Evolutionary conservation across 1,140 invertebrate genomes (phyloP).

Genomic region (Drosophila arizonae): DNA sequence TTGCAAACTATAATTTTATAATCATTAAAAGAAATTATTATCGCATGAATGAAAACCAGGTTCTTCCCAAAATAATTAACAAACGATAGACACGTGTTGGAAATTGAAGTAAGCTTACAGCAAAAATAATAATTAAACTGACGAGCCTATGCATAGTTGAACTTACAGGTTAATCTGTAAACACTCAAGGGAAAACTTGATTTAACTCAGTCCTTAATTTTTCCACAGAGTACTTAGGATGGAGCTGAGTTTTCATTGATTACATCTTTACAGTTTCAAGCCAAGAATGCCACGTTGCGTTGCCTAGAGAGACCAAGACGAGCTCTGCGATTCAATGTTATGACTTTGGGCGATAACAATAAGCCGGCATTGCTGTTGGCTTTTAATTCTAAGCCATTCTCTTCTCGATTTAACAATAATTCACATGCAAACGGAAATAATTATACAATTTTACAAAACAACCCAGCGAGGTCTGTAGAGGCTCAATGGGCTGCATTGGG

Average conservation of each 20-base stretch:
- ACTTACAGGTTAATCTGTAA: too few species aligned
- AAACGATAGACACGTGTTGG: too few species aligned
- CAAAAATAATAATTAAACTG: too few species aligned
- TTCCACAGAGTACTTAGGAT: too few species aligned
- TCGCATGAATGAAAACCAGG: too few species aligned
- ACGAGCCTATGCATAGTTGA: neutral
- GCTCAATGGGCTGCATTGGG: neutral
- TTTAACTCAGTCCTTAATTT: neutral
- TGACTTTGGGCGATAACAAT: slow-evolving; percentile 9
- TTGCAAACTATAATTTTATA: too few species aligned
- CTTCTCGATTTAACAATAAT: slow-evolving; percentile 12
- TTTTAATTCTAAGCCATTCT: slow-evolving; percentile 37
- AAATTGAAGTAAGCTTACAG: too few species aligned
- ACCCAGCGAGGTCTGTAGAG: neutral
- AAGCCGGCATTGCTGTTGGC: slow-evolving; percentile 6
- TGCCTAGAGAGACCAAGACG: slow-evolving; percentile 12
- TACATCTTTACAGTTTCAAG: slow-evolving; percentile 2
- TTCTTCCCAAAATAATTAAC: too few species aligned
- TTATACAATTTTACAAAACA: slow-evolving; percentile 56
- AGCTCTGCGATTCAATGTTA: slow-evolving; percentile 10
- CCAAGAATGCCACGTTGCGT: slow-evolving; percentile 34
- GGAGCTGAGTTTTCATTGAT: neutral
- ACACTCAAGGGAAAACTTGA: neutral
- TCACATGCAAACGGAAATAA: slow-evolving; percentile 73
- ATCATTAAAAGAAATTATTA: too few species aligned